Conservation (phyloP, 2,888 invertebrate species). For the Sinodicranocentrus sp. region DNA sequence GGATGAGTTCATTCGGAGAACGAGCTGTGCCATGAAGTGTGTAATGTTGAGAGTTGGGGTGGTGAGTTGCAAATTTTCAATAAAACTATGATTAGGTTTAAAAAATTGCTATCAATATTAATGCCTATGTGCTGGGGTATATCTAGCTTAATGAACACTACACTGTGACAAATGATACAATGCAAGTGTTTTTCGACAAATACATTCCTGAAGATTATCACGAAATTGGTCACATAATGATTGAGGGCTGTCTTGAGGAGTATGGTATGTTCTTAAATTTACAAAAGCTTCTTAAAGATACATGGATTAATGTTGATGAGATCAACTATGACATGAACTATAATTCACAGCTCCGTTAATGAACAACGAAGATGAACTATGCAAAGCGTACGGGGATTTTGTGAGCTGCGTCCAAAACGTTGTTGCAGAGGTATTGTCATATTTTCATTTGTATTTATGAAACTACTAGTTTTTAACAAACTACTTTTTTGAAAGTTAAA, state of each 20-base stretch:
- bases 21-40: constrained; percentile 68
- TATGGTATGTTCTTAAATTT: constrained; percentile 40
- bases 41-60: constrained; percentile 51
- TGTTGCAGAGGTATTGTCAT: constrained; percentile 5
- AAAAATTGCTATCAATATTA: no score
- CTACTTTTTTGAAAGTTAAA: no score
- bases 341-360: constrained; percentile 60
- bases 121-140: not conserved
- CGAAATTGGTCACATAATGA: constrained; percentile 61
- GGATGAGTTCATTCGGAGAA: constrained; percentile 6
- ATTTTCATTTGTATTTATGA: no score
- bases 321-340: no score
- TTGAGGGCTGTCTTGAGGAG: constrained; percentile 70
- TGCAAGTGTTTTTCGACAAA: constrained; percentile 66
- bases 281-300: not conserved
- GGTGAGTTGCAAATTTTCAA: constrained; percentile 32
- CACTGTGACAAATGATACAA: constrained; percentile 55
- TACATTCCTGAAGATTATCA: constrained; percentile 65
- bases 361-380: constrained; percentile 51
- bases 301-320: not conserved
- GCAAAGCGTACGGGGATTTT: constrained; percentile 49
- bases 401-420: constrained; percentile 57
- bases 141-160: constrained; percentile 48
- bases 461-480: no score
- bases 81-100: no score